A percentile compares a stretch with the other conserved stretches of the same genome.
Conservation (phyloP, 2,113 vertebrate genomes). For the Piliocolobus tephrosceles region DNA sequence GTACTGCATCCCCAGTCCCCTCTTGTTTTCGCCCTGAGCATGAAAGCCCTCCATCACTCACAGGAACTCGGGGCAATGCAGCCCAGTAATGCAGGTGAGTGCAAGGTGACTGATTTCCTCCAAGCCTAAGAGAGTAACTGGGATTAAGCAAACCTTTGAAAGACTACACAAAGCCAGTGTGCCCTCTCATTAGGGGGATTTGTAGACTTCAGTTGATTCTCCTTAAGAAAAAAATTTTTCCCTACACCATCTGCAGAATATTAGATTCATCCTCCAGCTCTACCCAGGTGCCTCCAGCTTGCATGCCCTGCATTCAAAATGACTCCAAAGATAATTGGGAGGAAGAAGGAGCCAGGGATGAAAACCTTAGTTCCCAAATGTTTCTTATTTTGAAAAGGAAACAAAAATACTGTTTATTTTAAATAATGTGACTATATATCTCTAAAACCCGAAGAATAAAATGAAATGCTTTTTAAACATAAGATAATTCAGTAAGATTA, state of each 20-base stretch:
- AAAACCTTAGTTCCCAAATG: not conserved
- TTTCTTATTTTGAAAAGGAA: conserved; percentile 46
- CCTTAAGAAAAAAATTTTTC: not conserved
- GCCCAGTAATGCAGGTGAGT: not conserved
- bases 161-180: not conserved
- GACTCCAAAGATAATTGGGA: not conserved
- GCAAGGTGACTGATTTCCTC: not conserved
- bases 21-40: not conserved
- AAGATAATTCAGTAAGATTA: not conserved
- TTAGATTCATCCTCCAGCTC: not conserved
- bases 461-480: not conserved
- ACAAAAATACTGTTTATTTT: not conserved
- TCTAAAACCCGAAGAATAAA: conserved; percentile 1
- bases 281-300: not conserved
- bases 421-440: not conserved
- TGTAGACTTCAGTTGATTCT: not conserved
- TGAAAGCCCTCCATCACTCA: not conserved
- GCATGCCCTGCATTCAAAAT: not conserved
- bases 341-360: not conserved
- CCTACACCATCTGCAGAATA: accelerated
- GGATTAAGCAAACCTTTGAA: not conserved
- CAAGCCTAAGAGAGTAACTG: not conserved
- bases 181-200: too few relatives aligned
- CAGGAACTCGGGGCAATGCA: not conserved
- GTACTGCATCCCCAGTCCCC: not conserved